Base-by-base conservation (phyloP, 1,140 invertebrate genomes). In the Campoletis sonorensis region DNA sequence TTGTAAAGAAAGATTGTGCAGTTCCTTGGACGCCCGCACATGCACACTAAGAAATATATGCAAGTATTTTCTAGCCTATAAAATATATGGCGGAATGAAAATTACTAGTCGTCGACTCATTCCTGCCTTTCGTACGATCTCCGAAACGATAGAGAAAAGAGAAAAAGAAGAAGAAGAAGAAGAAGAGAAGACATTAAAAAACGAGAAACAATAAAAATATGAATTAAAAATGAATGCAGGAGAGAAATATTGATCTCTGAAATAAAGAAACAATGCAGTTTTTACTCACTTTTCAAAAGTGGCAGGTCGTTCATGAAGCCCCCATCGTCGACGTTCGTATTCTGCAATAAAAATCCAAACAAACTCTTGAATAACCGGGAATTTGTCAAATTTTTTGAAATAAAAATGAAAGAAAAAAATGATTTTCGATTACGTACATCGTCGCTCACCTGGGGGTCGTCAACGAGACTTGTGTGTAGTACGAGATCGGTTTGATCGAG, bases 251-350 rank as follows among this genome's bases (percentile, higher is more conserved):
- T 37, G 21, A 54, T 13, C n/a, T n/a, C n/a, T n/a, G 54, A 54
- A 15, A 23, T 51, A 33, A 27, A 10, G 21, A 58, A 58, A 58
- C 40, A 45, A 79, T 71, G 1, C 1, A 45, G n/a, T n/a, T 23
- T 58, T 71, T 84, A 96, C 96, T 96, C 93, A 97, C 96, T 97
- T 95, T 97, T 97, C 85, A 97, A 93, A 84, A 97, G 93, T 83
- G 96, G 96, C 89, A 97, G 93, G 88, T 97, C 96, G 83, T 96
- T 96, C 93, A 97, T 97, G 90, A 97, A 97, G 23, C 95, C 95
- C 79, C 95, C 95, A 86, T 97, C 96, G 89, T 97, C 96, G 88
- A 97, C 95, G 83, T 95, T 96, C 84, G 96, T 94, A 91, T 96
- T 96, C 95, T 96, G 94, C 70, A 94, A 94, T 83, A 76, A 16